A percentile compares a stretch with the other conserved stretches of the same genome.
Evolutionary conservation across 2,113 vertebrate species (phyloP).

Genomic region (Dipodomys stephensi): DNA sequence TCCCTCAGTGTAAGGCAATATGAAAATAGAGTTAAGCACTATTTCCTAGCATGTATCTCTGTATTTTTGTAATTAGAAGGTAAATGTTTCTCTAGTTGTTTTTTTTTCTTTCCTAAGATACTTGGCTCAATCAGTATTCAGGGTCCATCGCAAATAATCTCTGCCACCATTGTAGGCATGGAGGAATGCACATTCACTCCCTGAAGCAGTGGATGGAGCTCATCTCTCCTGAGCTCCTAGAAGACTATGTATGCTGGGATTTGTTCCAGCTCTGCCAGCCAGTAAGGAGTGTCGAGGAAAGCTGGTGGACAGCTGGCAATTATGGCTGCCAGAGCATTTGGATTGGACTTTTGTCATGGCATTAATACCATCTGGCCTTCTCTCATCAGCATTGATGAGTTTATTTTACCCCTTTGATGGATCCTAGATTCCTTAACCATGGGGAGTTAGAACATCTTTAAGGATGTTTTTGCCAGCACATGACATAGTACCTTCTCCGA

Average conservation of each 20-base stretch:
- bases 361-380: not conserved
- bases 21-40: too few species aligned
- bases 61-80: not conserved
- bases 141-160: not conserved
- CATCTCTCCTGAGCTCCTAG: not conserved
- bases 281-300: not conserved
- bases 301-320: not conserved
- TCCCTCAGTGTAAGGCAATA: too few species aligned
- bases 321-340: not conserved
- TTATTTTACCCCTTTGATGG: not conserved
- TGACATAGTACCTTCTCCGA: conserved; percentile 4
- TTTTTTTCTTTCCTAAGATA: not conserved
- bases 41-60: not conserved
- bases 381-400: not conserved
- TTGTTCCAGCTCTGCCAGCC: conserved; percentile 28
- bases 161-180: not conserved
- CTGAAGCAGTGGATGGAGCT: not conserved
- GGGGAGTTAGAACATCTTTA: not conserved
- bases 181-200: not conserved
- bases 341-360: not conserved
- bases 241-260: not conserved
- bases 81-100: not conserved
- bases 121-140: conserved; percentile 37
- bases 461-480: conserved; percentile 25
- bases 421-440: conserved; percentile 9